Evolutionary conservation across 2,113 vertebrate species (phyloP).

Genomic region (Odocoileus hemionus): DNA sequence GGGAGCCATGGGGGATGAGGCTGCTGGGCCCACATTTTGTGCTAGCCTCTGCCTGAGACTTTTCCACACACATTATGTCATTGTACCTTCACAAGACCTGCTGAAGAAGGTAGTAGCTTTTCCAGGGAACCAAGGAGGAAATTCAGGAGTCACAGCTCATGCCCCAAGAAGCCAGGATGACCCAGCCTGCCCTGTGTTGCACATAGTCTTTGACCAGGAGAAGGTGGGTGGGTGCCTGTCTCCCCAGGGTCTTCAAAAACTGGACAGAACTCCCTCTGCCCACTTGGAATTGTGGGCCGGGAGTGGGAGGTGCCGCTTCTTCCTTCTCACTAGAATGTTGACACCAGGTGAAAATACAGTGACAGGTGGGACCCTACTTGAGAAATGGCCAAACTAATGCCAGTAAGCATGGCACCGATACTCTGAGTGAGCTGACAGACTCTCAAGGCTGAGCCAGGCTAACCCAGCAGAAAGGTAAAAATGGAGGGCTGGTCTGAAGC

Average conservation of each 20-base stretch:
- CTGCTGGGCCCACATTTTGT: too few species aligned
- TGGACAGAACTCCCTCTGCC: neutral
- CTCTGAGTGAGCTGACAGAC: neutral
- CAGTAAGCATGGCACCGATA: rapidly evolving
- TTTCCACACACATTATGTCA: too few species aligned
- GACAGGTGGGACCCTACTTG: neutral
- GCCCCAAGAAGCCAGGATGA: neutral
- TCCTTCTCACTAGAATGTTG: neutral
- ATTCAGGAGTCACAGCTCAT: neutral
- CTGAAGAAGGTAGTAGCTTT: neutral
- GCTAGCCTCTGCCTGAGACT: neutral
- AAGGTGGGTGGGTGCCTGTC: neutral
- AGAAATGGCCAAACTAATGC: neutral
- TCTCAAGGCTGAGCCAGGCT: neutral
- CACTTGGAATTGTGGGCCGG: neutral
- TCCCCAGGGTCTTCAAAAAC: neutral
- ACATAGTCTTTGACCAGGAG: neutral
- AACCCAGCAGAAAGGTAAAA: neutral
- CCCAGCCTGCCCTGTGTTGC: neutral
- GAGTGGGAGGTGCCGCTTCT: neutral
- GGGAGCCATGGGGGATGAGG: neutral
- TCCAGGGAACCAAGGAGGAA: neutral
- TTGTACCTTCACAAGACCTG: neutral
- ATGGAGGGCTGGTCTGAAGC: neutral
- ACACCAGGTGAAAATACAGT: neutral